Percentiles rank a stretch among this genome's conserved stretches.
These are phyloP conservation scores for Meandrusa payeni DNA, from an alignment of 2,888 invertebrate genomes.

Conservation along the genomic window DNA sequence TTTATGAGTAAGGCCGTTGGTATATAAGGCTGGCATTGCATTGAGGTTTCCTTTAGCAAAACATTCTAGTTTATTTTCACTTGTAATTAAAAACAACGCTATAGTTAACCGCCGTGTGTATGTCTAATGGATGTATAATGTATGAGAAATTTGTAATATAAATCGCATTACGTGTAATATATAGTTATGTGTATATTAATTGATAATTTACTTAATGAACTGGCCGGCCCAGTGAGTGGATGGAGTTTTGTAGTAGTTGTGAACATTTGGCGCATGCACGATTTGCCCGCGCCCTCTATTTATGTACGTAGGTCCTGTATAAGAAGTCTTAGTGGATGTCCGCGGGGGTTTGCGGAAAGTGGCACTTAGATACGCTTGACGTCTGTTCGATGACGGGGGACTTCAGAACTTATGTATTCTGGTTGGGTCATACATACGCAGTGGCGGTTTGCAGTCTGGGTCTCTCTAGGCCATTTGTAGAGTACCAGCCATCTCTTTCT, in stretches of 20 bases:
- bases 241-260: slow-evolving; percentile 14
- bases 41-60: slow-evolving; percentile 26
- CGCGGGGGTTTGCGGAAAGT: not conserved
- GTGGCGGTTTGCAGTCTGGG: no score
- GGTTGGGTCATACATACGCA: no score
- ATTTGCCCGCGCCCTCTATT: slow-evolving; percentile 15
- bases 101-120: slow-evolving; percentile 31
- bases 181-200: slow-evolving; percentile 59
- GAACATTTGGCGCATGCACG: slow-evolving; percentile 7
- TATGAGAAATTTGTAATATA: slow-evolving; percentile 47
- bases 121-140: slow-evolving; percentile 33
- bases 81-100: slow-evolving; percentile 28
- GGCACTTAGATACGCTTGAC: no score
- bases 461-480: no score
- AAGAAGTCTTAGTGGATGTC: not conserved
- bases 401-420: no score
- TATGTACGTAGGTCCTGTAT: not conserved
- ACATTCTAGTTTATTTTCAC: slow-evolving; percentile 38
- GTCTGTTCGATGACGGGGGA: no score
- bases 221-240: slow-evolving; percentile 55
- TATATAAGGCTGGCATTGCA: slow-evolving; percentile 10
- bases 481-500: no score
- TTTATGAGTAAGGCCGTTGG: no score
- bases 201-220: slow-evolving; percentile 40
- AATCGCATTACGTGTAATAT: slow-evolving; percentile 55